Evolutionary conservation across 2,888 invertebrate species (phyloP).

Genomic region (Dryadula phaetusa): DNA sequence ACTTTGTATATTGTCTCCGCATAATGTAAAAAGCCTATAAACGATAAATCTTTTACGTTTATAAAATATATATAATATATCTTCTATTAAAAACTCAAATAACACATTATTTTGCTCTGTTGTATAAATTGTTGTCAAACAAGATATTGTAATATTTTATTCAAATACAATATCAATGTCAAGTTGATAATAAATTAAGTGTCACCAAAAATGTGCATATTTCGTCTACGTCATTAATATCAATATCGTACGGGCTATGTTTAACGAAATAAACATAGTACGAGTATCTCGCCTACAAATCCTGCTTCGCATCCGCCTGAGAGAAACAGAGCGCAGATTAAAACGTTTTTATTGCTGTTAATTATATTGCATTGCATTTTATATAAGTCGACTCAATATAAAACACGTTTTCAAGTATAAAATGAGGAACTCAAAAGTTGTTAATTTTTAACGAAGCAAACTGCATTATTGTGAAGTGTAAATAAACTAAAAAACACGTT

Average conservation of each 20-base stretch:
- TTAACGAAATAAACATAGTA: background rate
- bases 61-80: background rate
- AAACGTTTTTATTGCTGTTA: constrained; percentile 36
- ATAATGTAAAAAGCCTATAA: background rate
- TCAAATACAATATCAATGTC: no score
- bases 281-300: constrained; percentile 18
- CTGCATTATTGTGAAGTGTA: constrained; percentile 38
- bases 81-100: background rate
- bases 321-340: constrained; percentile 20
- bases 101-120: background rate
- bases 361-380: constrained; percentile 36
- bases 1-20: background rate
- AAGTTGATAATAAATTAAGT: background rate
- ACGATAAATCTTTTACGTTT: background rate
- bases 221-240: background rate
- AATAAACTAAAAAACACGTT: constrained; percentile 44
- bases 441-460: constrained; percentile 43
- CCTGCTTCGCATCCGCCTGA: constrained; percentile 33
- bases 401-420: constrained; percentile 35
- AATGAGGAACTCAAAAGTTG: constrained; percentile 40
- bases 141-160: background rate
- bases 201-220: background rate
- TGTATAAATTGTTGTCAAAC: background rate
- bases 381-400: constrained; percentile 31
- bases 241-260: constrained; percentile 1